These are phyloP conservation scores for Lacanobia wlatinum DNA, from an alignment of 2,888 invertebrate species.

Conservation along the genomic window DNA sequence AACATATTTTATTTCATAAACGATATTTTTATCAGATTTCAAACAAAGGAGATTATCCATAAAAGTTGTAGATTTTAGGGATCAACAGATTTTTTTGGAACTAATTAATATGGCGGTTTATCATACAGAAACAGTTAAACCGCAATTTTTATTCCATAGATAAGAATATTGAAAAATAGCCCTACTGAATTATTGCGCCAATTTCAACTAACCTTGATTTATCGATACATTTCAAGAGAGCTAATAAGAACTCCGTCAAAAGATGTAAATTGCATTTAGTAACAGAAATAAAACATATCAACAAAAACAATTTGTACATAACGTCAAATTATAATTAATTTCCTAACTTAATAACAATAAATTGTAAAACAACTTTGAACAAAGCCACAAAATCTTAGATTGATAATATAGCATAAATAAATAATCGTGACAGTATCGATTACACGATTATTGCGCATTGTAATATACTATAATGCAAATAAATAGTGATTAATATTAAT, in stretches of 20 bases:
- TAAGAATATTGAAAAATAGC: background rate
- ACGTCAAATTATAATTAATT: constrained; percentile 59
- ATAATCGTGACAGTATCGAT: constrained; percentile 22
- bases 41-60: constrained; percentile 5
- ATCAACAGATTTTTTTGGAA: background rate
- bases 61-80: constrained; percentile 7
- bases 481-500: constrained; percentile 31
- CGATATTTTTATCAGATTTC: constrained; percentile 10
- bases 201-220: constrained; percentile 34
- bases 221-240: constrained; percentile 43
- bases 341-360: constrained; percentile 45
- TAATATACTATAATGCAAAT: constrained; percentile 12
- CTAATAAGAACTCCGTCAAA: constrained; percentile 36
- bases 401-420: constrained; percentile 34
- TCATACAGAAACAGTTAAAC: background rate
- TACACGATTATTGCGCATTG: constrained; percentile 28
- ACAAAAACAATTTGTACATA: constrained; percentile 66
- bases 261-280: constrained; percentile 50
- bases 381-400: constrained; percentile 42
- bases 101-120: background rate
- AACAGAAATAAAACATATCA: constrained; percentile 65
- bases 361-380: constrained; percentile 47
- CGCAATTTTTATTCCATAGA: background rate
- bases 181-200: constrained; percentile 31
- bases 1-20: constrained; percentile 50